Base-by-base conservation (phyloP, 2,113 vertebrate genomes). In the Hemibagrus wyckioides region DNA sequence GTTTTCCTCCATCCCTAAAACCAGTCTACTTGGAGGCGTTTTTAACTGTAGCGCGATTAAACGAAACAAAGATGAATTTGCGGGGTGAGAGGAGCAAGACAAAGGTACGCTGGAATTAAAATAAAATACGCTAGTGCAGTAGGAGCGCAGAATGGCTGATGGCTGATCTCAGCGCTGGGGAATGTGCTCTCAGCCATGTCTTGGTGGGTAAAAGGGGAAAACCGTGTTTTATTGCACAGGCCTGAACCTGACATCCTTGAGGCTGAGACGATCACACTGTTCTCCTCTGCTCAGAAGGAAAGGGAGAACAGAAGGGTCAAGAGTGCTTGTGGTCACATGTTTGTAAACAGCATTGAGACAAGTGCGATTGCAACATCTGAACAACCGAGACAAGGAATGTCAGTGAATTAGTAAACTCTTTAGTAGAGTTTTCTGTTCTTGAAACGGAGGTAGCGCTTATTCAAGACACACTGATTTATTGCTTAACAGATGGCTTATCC, bases 121-220 rank as follows among this genome's bases (percentile, higher is more conserved):
- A 80, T 87, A 89, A 93, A 93, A 65, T 6, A 93, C 90, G 90
- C 91, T 92, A 94, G 92, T 92, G 92, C 91, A 92, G 92, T 89
- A 91, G 91, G 86, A 82, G 86, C 88, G 92, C 89, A 92, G 80
- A 69, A 92, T 92, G 91, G 91, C 91, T 84, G 84, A 41, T 50
- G 89, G 89, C 59, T 91, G 94, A 94, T 89, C 92, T 95, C 93
- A 95, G 61, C 61, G 50, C 88, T 88, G 75, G 91, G 92, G 94
- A 95, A 88, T 76, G 80, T 88, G 82, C 50, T 76, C 84, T 89
- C 83, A 56, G 83, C 84, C 36, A 79, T 86, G 90, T 82, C 84
- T 84, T 85, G 25, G 0, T 59, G 85, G 85, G 73, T 85, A 63
- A 91, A 86, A 87, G 88, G 54, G 63, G 63, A 48, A 81, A 84